Evolutionary conservation across 1,140 invertebrate species (phyloP).

Genomic region (Cherax quadricarinatus): DNA sequence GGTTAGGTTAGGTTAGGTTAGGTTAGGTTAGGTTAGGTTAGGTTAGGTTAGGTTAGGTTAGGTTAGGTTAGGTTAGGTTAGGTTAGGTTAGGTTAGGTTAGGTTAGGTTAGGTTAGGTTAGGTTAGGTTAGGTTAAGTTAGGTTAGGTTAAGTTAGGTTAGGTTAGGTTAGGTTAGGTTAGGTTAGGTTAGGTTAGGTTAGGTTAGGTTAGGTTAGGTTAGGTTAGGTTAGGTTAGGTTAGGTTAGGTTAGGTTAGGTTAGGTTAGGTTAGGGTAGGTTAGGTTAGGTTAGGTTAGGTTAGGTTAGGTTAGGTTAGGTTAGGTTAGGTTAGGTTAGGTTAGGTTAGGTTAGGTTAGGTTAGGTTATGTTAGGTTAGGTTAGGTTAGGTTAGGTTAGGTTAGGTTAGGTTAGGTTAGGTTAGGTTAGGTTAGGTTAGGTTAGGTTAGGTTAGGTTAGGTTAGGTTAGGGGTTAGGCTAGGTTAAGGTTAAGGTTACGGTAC

Average conservation of each 20-base stretch:
- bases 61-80: constrained; percentile 24
- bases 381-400: no score
- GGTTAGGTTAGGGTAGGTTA: no score
- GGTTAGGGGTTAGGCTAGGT: no score
- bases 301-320: no score
- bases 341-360: no score
- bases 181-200: constrained; percentile 18
- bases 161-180: constrained; percentile 36
- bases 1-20: constrained; percentile 25
- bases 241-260: no score
- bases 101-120: constrained; percentile 28
- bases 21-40: constrained; percentile 22
- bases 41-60: constrained; percentile 43
- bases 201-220: constrained; percentile 31
- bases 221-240: constrained; percentile 29
- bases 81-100: constrained; percentile 36
- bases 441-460: constrained; percentile 30
- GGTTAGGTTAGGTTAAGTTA: constrained; percentile 29
- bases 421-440: constrained; percentile 30
- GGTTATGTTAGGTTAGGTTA: no score
- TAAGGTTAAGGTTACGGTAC: background rate
- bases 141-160: constrained; percentile 31
- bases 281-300: no score
- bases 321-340: no score
- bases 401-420: constrained; percentile 22